Conservation (phyloP, 1,140 invertebrate species). For the Cepaea nemoralis region DNA sequence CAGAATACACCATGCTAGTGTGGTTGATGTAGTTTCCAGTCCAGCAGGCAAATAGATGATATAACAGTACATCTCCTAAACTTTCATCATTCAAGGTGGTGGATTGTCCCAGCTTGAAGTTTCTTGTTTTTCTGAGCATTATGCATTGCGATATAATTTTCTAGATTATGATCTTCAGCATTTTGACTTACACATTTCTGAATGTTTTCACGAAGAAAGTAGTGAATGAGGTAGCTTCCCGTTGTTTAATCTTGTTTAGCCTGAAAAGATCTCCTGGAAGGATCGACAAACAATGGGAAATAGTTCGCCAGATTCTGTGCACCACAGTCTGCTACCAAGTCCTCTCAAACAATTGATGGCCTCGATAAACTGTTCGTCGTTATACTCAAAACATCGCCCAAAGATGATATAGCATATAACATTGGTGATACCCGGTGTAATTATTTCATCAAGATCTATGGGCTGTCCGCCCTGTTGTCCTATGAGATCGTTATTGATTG, state of each 20-base stretch:
- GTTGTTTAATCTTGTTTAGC: neutral
- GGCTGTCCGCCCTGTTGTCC: neutral
- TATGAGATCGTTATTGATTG: neutral
- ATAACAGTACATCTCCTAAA: slow-evolving; percentile 21
- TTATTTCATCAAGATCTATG: neutral
- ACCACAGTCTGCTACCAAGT: neutral
- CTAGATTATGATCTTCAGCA: no score
- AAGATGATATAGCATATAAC: neutral
- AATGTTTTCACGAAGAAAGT: neutral
- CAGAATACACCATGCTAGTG: slow-evolving; percentile 87
- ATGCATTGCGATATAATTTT: neutral
- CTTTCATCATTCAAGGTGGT: neutral
- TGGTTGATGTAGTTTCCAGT: slow-evolving; percentile 87
- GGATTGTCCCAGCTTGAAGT: neutral
- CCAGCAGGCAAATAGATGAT: slow-evolving; percentile 90
- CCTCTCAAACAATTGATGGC: neutral
- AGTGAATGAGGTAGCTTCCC: neutral
- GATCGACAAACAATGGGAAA: neutral
- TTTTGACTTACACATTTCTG: neutral
- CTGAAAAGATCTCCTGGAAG: neutral
- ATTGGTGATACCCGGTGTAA: neutral
- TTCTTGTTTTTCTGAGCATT: neutral
- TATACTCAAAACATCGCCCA: neutral
- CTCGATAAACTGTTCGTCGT: neutral
- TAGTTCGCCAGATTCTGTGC: neutral